A percentile compares a stretch with the other conserved stretches of the same genome.
phyloP scores from a whole-genome alignment of 2,113 vertebrate species.

The Cyprinodon brontotheroides region DNA sequence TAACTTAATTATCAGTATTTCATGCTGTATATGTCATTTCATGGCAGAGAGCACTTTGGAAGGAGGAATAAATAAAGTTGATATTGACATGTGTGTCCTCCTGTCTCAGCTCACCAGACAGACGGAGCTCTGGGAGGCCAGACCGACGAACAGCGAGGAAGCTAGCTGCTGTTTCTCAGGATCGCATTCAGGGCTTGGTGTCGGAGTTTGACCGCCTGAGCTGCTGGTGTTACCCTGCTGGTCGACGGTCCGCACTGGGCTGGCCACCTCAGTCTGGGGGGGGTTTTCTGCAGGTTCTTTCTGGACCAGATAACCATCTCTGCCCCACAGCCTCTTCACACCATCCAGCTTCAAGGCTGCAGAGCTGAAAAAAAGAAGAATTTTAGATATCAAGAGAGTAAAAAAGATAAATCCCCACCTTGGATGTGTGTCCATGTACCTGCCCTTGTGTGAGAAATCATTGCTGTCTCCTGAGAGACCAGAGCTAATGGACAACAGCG shows the following conservation, averaged over 20 bases:
- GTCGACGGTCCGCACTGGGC: slow-evolving; percentile 55
- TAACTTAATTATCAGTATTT: too few species aligned
- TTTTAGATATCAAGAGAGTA: background rate
- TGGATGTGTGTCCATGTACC: slow-evolving; percentile 77
- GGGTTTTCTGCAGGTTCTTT: slow-evolving; percentile 77
- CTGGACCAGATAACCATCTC: slow-evolving; percentile 90
- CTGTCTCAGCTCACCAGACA: slow-evolving; percentile 81
- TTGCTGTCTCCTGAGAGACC: slow-evolving; percentile 88
- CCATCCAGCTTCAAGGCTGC: slow-evolving; percentile 87
- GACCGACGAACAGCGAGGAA: slow-evolving; percentile 89
- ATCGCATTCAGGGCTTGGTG: slow-evolving; percentile 70
- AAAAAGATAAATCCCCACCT: background rate
- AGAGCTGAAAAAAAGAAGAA: slow-evolving; percentile 67
- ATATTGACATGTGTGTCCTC: background rate
- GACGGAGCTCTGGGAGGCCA: slow-evolving; percentile 81
- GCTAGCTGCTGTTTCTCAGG: slow-evolving; percentile 90
- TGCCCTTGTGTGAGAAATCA: slow-evolving; percentile 82
- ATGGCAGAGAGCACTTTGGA: too few species aligned
- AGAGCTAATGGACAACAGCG: slow-evolving; percentile 88
- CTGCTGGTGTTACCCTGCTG: slow-evolving; percentile 54
- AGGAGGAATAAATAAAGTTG: too few species aligned
- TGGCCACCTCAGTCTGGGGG: slow-evolving; percentile 52
- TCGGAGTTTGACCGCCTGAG: slow-evolving; percentile 30
- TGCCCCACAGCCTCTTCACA: slow-evolving; percentile 92
- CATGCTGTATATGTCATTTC: too few species aligned